Base-by-base conservation (phyloP, 2,888 invertebrate species). In the Heterodera filipjevi region DNA sequence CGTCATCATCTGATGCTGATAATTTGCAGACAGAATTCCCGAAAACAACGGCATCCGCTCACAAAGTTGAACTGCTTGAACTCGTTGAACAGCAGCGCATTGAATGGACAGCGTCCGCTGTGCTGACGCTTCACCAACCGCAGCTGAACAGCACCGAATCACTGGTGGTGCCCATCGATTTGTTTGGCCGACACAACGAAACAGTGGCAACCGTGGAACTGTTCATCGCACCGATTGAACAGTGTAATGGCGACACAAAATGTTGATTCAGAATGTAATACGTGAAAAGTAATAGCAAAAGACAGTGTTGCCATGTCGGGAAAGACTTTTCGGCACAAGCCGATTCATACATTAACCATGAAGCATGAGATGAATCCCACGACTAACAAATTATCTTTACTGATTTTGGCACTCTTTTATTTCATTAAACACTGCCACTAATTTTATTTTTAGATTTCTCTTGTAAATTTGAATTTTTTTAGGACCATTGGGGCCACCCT, bases 151-250 rank as follows among this genome's bases (percentile, higher is more conserved):
- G 19, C 68, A 68, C 33, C 68, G 35, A 68, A 10, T 32, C 35
- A 35, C 6, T 35, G n/a, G 12, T 68, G 2, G 68, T 68, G 27
- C 68, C 68, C 33, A 68, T 68, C 33, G 68, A 33, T 22, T 35
- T 35, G 68, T 68, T 68, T 35, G 68, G 68, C 16, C 68, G 32
- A 16, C 32, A 35, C 33, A 68, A 68, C 14, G 68, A 68, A 68
- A 68, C 68, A 19, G 32, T 68, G 68, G 68, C 68, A 3, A 30
- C 19, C 19, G 68, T 68, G 68, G 68, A 32, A 19, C 35, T 68
- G 68, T 27, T 68, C 33, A 3, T 19, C 33, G 30, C 59, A n/a
- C 59, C 59, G 27, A 27, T 59, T 22, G 59, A 59, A 5, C 59
- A 59, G 27, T 59, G 59, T 27, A 59, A n/a, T 27, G 59, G 27